These are phyloP conservation scores for Leucosticte australis DNA, from an alignment of 2,113 vertebrate genomes.

Conservation along the genomic window DNA sequence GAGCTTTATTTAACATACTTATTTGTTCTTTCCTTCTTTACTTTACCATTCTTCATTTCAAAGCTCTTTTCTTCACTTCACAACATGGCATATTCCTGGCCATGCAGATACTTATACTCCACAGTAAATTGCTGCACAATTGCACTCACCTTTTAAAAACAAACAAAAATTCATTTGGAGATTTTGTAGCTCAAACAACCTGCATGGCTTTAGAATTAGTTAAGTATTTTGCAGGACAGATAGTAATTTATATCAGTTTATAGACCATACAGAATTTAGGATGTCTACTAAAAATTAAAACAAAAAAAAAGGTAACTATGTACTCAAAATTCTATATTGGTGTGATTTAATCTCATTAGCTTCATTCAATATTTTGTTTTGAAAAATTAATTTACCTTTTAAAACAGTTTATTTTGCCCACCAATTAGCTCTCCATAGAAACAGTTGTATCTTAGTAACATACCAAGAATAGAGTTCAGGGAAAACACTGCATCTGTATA, in stretches of 20 bases:
- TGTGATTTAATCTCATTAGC: background rate
- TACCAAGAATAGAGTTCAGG: constrained; percentile 26
- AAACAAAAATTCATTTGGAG: background rate
- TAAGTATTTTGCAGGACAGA: background rate
- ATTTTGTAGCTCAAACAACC: background rate
- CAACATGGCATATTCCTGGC: background rate
- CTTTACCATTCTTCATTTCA: background rate
- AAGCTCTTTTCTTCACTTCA: constrained; percentile 11
- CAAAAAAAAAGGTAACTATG: background rate
- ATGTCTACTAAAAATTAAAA: background rate
- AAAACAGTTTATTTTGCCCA: constrained; percentile 32
- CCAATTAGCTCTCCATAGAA: constrained; percentile 61
- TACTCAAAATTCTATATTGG: background rate
- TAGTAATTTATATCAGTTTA: background rate
- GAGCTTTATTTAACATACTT: constrained; percentile 10
- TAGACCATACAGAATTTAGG: background rate
- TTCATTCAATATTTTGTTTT: background rate
- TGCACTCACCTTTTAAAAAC: background rate
- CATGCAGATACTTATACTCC: background rate
- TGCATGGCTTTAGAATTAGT: background rate
- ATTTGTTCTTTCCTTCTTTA: constrained; percentile 18
- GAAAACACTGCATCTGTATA: background rate
- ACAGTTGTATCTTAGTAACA: constrained; percentile 68
- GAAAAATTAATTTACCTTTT: constrained; percentile 14
- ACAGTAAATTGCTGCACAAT: background rate